These are phyloP conservation scores for Cheilosia vernalis DNA, from an alignment of 2,888 invertebrate species.

Conservation along the genomic window DNA sequence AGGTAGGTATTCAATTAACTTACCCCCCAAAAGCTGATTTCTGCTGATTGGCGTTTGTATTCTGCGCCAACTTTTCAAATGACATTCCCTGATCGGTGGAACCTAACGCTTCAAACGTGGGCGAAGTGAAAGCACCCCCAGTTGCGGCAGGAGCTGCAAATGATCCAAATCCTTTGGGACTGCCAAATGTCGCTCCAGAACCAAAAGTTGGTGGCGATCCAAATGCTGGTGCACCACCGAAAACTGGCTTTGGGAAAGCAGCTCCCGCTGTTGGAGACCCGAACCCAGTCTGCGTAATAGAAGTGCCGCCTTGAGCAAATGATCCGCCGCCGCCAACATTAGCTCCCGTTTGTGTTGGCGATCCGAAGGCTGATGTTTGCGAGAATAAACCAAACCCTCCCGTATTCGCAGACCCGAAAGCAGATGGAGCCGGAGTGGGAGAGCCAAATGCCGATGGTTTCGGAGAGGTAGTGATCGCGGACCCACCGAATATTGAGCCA, in stretches of 20 bases:
- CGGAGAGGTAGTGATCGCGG: conserved; percentile 24
- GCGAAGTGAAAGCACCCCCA: conserved; percentile 76
- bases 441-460: conserved; percentile 61
- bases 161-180: conserved; percentile 80
- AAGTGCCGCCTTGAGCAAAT: conserved; percentile 79
- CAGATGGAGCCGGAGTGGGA: conserved; percentile 61
- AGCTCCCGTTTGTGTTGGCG: conserved; percentile 64
- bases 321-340: conserved; percentile 74
- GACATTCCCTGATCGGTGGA: conserved; percentile 81
- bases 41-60: conserved; percentile 78
- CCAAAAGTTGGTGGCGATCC: conserved; percentile 82
- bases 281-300: conserved; percentile 80
- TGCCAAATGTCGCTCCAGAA: conserved; percentile 81
- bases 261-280: conserved; percentile 79
- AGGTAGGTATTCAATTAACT: conserved; percentile 48
- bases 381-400: conserved; percentile 78
- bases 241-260: conserved; percentile 76
- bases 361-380: conserved; percentile 77
- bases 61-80: conserved; percentile 83
- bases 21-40: conserved; percentile 83
- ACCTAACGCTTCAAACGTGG: conserved; percentile 81
- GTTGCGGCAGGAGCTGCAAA: conserved; percentile 78
- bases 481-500: conserved; percentile 77
- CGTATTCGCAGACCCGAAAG: conserved; percentile 69
- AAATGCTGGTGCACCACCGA: conserved; percentile 79